These are phyloP conservation scores for Marcusenius ussheri DNA, from an alignment of 2,113 vertebrate species.

Conservation along the genomic window DNA sequence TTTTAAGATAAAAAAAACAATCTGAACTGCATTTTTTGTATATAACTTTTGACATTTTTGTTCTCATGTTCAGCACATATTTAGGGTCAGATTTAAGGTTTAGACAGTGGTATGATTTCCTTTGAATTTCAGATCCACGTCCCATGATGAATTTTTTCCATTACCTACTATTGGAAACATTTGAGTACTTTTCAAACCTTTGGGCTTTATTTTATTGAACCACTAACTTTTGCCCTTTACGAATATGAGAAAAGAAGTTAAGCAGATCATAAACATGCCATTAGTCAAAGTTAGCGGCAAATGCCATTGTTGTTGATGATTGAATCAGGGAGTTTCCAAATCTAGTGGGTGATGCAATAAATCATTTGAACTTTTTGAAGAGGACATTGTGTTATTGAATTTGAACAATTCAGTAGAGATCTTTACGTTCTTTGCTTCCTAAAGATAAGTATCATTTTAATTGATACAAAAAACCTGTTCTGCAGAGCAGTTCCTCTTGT, in stretches of 20 bases:
- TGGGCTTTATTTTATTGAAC: background rate
- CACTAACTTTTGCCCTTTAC: background rate
- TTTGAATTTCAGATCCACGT: background rate
- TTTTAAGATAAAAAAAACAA: background rate
- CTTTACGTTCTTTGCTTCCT: background rate
- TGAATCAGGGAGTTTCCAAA: background rate
- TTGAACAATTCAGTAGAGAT: background rate
- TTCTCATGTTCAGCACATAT: background rate
- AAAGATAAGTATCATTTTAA: background rate
- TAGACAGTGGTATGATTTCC: background rate
- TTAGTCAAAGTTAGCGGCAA: background rate
- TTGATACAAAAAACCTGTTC: background rate
- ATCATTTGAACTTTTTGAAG: background rate
- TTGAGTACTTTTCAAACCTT: background rate
- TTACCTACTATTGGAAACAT: background rate
- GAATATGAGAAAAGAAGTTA: background rate
- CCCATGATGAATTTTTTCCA: slow-evolving; percentile 11
- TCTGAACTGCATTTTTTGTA: background rate
- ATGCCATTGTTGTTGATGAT: background rate
- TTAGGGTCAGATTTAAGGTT: background rate
- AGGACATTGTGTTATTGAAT: background rate
- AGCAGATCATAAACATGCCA: background rate
- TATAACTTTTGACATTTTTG: background rate
- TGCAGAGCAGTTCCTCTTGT: background rate
- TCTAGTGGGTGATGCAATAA: background rate